These are phyloP conservation scores for Eubasilissa splendida DNA, from an alignment of 2,888 invertebrate species.

Conservation along the genomic window DNA sequence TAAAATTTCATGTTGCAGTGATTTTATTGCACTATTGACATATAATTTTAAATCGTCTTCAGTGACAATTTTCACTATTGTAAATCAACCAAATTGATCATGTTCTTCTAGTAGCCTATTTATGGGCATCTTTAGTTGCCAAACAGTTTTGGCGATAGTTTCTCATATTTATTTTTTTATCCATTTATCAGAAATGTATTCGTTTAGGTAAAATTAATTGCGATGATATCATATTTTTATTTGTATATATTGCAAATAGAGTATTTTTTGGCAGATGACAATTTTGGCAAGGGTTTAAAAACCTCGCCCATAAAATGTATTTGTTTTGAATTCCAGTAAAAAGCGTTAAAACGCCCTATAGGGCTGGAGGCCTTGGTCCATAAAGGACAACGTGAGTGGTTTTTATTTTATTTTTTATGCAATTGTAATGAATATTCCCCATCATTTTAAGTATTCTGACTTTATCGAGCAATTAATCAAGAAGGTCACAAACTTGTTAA, in stretches of 20 bases:
- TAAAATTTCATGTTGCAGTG: too few relatives aligned
- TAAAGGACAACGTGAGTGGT: conserved; percentile 49
- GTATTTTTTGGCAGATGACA: neutral
- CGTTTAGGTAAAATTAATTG: too few relatives aligned
- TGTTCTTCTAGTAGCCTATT: too few relatives aligned
- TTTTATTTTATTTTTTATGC: conserved; percentile 45
- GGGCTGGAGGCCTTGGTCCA: conserved; percentile 51
- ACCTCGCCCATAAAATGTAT: conserved; percentile 51
- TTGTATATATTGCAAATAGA: conserved; percentile 15
- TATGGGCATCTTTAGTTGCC: too few relatives aligned
- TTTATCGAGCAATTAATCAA: conserved; percentile 7
- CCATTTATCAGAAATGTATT: too few relatives aligned
- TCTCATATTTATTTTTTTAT: too few relatives aligned
- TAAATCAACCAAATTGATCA: too few relatives aligned
- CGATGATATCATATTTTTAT: neutral
- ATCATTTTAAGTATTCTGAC: conserved; percentile 9
- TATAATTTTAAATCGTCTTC: too few relatives aligned
- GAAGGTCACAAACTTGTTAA: neutral
- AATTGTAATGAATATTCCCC: conserved; percentile 31
- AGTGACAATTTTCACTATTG: too few relatives aligned
- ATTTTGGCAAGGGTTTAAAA: conserved; percentile 40
- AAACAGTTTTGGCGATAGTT: too few relatives aligned
- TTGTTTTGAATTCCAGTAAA: conserved; percentile 52
- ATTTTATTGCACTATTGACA: too few relatives aligned
- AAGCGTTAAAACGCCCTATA: conserved; percentile 23